Evolutionary conservation across 2,888 invertebrate species (phyloP), one percentile per base, ranked within the genome.

Genomic region (Drosophila fulvimacula): DNA sequence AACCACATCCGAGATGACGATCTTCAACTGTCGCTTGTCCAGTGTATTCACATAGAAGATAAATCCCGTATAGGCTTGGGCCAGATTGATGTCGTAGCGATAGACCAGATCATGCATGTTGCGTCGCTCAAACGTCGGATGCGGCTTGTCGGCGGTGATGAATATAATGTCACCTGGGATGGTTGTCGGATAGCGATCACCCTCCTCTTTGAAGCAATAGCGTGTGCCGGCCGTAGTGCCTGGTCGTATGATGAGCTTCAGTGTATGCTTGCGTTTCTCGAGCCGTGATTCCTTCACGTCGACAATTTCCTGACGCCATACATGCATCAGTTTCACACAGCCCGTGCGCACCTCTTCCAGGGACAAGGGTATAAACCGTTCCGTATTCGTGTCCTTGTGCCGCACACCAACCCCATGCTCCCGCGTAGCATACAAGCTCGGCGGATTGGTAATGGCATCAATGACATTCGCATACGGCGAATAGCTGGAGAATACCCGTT

Each of bases 311-410:
- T 95, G 93, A 42, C 96, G 93, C 88, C 95, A 95, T 41, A 97
- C 96, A 92, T 96, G 96, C 95, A 97, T 96, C 90, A 96, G 95
- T 91, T 97, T 97, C n/a, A 96, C 93, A 0, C 96, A 95, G 0
- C 97, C 97, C 81, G 94, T 95, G 90, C 94, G 96, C 9, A 95
- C 90, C 88, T 96, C 96, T 75, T 94, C 93, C 48, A 95, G 91
- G n/a, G 94, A 94, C 62, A 96, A 91, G 41, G 92, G 92, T 27
- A 96, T 92, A 7, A 93, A 92, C 80, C 94, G 94, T 75, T 93
- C 93, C 36, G 95, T 93, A 30, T 94, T 93, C 5, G 93, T 91
- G 79, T 94, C 94, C 90, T 95, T 96, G 75, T 94, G 94, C 69
- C 94, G 95, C 65, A 95, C 93, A 0, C 95, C 95, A 69, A 95